Conservation (phyloP, 1,140 invertebrate species). For the Drusus annulatus region DNA sequence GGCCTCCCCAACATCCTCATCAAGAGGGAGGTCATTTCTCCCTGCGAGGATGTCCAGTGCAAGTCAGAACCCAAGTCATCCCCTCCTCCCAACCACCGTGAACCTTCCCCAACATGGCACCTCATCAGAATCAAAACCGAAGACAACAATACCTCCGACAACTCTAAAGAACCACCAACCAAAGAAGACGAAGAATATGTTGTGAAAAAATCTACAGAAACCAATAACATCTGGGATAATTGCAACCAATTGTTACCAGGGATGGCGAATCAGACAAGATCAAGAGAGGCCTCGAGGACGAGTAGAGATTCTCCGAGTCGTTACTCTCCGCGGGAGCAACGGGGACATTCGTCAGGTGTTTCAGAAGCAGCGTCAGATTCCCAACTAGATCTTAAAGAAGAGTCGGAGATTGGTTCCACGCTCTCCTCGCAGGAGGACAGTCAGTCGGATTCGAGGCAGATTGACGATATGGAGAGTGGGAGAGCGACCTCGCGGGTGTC, state of each 20-base stretch:
- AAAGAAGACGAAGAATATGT: constrained; percentile 6
- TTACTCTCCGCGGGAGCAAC: background rate
- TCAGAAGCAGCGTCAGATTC: constrained; percentile 17
- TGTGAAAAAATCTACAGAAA: background rate
- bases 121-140: constrained; percentile 11
- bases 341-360: background rate
- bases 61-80: constrained; percentile 21
- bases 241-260: background rate
- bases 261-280: background rate
- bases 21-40: constrained; percentile 24
- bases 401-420: constrained; percentile 18
- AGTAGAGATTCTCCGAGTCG: constrained; percentile 8
- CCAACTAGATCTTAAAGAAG: constrained; percentile 12
- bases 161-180: constrained; percentile 2
- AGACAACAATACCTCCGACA: constrained; percentile 24
- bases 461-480: background rate
- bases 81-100: background rate
- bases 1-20: background rate
- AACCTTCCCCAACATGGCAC: background rate
- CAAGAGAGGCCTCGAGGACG: constrained; percentile 1
- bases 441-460: constrained; percentile 7
- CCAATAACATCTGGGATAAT: constrained; percentile 24
- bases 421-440: constrained; percentile 31
- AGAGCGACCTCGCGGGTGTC: background rate
- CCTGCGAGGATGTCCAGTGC: background rate